Evolutionary conservation across 2,888 invertebrate genomes (phyloP), one percentile per base, ranked within the genome.

Genomic region (Drosophila falleni): DNA sequence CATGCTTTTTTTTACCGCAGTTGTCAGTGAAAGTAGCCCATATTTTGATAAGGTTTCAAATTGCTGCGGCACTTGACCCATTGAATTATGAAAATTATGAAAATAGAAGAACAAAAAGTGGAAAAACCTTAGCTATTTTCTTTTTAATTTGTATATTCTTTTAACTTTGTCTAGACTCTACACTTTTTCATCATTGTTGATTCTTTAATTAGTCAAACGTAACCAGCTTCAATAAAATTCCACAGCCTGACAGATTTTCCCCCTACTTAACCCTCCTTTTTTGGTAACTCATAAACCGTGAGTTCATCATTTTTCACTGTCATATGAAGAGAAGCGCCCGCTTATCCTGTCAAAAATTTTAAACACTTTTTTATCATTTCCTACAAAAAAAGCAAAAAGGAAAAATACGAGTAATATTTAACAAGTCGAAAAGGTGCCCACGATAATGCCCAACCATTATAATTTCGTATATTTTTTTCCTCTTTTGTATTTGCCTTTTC

Each of bases 261-360:
- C 15, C 49, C 56, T 2, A 4, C 6, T 23, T 31, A 15, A 33
- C 49, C 50, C 50, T 37, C 35, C 31, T 47, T 64, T 64, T 80
- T 53, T 39, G 51, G 33, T 33, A 44, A 35, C 33, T 55, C 46
- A 56, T 56, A 56, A 56, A 16, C 33, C 63, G 8, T 67, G 46
- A 77, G 55, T 56, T 73, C 72, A 77, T 87, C 87, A 84, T 87
- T 77, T 79, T 76, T 87, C 87, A 81, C 63, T 68, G 80, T 74
- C 79, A 75, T 49, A n/a, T 31, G 31, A 16, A 15, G 33, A 15
- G 6, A 51, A 29, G 66, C 67, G 68, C 89, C 89, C 89, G 89
- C 84, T 85, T 85, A 83, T 87, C 81, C 89, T 76, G 87, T 87
- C 79, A 63, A 73, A 78, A 71, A 53, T 81, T 71, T 74, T 71